Base-by-base conservation (phyloP, 1,140 invertebrate genomes). In the Drosophila dunni region DNA sequence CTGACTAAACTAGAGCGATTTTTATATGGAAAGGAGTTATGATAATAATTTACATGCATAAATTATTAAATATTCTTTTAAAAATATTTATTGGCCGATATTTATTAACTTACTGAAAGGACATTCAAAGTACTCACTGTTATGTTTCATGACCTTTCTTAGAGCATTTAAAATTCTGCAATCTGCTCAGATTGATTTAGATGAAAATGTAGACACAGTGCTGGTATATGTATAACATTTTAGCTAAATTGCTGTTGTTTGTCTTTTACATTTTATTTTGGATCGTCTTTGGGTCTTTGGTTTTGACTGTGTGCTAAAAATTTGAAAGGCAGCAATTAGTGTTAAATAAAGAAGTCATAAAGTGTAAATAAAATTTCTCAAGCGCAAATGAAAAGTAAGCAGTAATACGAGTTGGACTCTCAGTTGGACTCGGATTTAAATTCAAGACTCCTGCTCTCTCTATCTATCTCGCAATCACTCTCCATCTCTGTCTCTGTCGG, bases 301-400 rank as follows among this genome's bases (percentile, higher is more conserved):
- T 48, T 29, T 60, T 45, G 66, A 65, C 53, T 50, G 64, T 42
- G 64, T 42, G 66, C 36, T 68, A 61, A 54, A 50, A 45, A 58
- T 62, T 46, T 60, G 29, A 76, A 81, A 73, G 65, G 64, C 83
- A 88, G 83, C 84, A 86, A 86, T 86, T 86, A 86, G 83, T 71
- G 76, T 73, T 89, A 75, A 83, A 86, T 83, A 86, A 86, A 88
- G 83, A 88, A 86, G 78, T 86, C 76, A 86, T 86, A 86, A 86
- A 86, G 77, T 86, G 79, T 88, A 86, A 88, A 88, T 83, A 89
- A 83, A 70, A 77, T 83, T 82, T 70, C 69, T 74, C 46, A 50
- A 77, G 69, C 58, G 58, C 65, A 86, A 86, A 89, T 88, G 74
- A 71, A 79, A 86, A 71, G 66, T 77, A 80, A 80, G 70, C 77